Evolutionary conservation across 2,797 vertebrate species (phyloP), one percentile per base, ranked within the genome.

Genomic region (Molossus alvarezi): DNA sequence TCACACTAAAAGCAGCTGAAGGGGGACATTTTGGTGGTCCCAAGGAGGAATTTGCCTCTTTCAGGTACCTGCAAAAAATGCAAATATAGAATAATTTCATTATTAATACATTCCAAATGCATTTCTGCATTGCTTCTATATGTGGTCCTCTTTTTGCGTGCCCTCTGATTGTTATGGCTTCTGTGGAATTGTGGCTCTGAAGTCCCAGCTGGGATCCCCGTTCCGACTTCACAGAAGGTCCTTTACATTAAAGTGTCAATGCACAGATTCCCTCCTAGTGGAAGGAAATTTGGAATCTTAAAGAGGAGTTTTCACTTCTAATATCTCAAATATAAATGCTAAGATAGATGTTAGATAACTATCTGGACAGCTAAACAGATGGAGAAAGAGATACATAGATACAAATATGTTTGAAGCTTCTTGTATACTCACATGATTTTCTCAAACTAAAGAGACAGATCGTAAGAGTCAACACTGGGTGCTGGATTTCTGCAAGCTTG

Each of bases 381-480:
- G 23, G 20, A 23, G 76, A 51, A 76, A 83, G 23, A 83, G 17
- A 48, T 45, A 72, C 10, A 73, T 2, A 69, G 73, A 81, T 58
- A 73, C 75, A 93, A 60, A 67, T 85, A 33, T 84, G 83, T 53
- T 25, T 55, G 33, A 80, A 79, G 8, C 8, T 58, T 69, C 65
- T 33, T 58, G 21, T 51, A 9, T 58, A 48, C 29, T 91, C 57
- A 51, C n/a, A 21, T 58, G 94, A 75, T 85, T 73, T 94, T 41
- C 4, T 83, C 62, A 94, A 72, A 92, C 33, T 71, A 51, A 62
- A 82, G 72, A 95, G 58, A 69, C 25, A 13, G 45, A 51, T 90
- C 45, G 67, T 45, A 76, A 58, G 37, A 58, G n/a, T 33, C 76
- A 48, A 89, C 23, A 86, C 4, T 69, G 37, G 41, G 17, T n/a